These are phyloP conservation scores for Ophioninae sp. DNA, from an alignment of 2,888 invertebrate species.

Conservation along the genomic window DNA sequence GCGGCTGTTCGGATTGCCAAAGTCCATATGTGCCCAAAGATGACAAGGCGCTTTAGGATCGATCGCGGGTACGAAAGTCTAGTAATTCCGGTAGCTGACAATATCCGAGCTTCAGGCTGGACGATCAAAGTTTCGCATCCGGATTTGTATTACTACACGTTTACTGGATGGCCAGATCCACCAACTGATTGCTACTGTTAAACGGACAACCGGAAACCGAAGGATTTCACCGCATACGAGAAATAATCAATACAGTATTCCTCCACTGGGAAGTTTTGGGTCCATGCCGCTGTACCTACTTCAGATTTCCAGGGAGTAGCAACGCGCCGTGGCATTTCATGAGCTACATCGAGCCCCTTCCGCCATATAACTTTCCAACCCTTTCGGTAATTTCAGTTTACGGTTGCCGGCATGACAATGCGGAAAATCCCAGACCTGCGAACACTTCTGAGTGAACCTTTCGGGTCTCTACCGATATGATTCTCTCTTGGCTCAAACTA, in stretches of 20 bases:
- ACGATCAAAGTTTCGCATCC: slow-evolving; percentile 19
- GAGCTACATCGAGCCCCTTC: slow-evolving; percentile 37
- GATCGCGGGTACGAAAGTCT: slow-evolving; percentile 19
- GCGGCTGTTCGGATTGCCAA: slow-evolving; percentile 13
- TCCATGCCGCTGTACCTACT: neutral
- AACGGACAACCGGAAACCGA: slow-evolving; percentile 21
- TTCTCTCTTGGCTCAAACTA: slow-evolving; percentile 13
- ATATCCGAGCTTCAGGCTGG: slow-evolving; percentile 43
- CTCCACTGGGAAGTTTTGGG: slow-evolving; percentile 3
- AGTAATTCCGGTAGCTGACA: slow-evolving; percentile 48
- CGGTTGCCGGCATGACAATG: slow-evolving; percentile 71
- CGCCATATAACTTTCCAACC: slow-evolving; percentile 69
- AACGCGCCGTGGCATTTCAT: slow-evolving; percentile 1
- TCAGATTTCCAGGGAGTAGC: slow-evolving; percentile 10
- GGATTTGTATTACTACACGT: neutral
- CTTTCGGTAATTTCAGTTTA: slow-evolving; percentile 72
- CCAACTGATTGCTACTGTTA: slow-evolving; percentile 37
- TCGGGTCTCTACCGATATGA: neutral
- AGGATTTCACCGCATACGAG: slow-evolving; percentile 31
- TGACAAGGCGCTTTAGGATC: slow-evolving; percentile 54
- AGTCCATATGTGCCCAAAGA: slow-evolving; percentile 36
- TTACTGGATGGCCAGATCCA: slow-evolving; percentile 27
- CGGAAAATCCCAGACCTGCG: slow-evolving; percentile 60
- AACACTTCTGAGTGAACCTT: slow-evolving; percentile 17
- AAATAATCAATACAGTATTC: slow-evolving; percentile 36